Percentiles rank a stretch among this genome's conserved stretches.
Evolutionary conservation across 2,113 vertebrate genomes (phyloP).

Genomic region (Clarias magur): DNA sequence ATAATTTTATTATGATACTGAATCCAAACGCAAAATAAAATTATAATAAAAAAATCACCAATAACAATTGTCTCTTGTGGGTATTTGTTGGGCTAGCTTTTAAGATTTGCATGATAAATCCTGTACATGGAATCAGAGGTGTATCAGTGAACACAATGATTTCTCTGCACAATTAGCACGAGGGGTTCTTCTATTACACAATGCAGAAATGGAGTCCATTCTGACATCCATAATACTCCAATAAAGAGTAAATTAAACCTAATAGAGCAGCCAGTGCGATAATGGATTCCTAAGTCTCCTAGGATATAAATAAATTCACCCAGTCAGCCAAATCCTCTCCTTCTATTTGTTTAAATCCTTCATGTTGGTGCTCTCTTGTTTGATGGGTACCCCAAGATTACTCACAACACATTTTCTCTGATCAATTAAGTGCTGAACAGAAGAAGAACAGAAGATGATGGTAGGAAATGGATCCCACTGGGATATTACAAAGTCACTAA

Average conservation of each 20-base stretch:
- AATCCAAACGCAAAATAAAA: not conserved
- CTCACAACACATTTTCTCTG: conserved; percentile 45
- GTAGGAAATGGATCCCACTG: conserved; percentile 18
- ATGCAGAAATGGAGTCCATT: conserved; percentile 42
- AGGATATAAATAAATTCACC: not conserved
- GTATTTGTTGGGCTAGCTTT: not conserved
- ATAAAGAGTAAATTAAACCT: conserved; percentile 32
- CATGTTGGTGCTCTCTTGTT: conserved; percentile 11
- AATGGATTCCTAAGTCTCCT: conserved; percentile 1
- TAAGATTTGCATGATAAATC: not conserved
- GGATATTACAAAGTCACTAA: conserved; percentile 8
- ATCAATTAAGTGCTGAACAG: conserved; percentile 36
- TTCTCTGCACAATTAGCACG: conserved; percentile 51
- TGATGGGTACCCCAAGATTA: conserved; percentile 17
- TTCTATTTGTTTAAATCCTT: not conserved
- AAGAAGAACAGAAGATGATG: not conserved
- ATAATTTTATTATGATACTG: not conserved
- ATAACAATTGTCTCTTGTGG: not conserved
- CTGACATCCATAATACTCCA: conserved; percentile 4
- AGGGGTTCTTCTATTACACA: conserved; percentile 49
- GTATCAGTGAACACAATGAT: conserved; percentile 27
- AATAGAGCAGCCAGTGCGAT: conserved; percentile 14
- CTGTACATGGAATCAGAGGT: not conserved
- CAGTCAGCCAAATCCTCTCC: not conserved
- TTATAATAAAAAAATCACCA: not conserved